These are phyloP conservation scores for Pyrgilauda ruficollis DNA, from an alignment of 2,113 vertebrate genomes.

Conservation along the genomic window DNA sequence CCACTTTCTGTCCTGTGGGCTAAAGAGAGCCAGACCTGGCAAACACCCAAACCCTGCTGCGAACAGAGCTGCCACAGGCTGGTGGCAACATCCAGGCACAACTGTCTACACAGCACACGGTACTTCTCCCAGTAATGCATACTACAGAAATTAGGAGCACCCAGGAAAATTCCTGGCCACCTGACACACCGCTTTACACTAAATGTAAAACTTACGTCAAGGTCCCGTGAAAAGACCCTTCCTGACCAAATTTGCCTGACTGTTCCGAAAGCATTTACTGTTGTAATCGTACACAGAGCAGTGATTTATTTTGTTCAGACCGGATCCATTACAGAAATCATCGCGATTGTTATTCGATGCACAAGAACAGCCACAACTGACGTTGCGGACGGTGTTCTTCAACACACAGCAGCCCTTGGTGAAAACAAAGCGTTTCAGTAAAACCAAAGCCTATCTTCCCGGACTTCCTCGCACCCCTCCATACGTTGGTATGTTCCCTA, in stretches of 20 bases:
- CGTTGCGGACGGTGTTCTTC: neutral
- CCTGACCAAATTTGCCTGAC: neutral
- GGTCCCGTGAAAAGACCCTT: neutral
- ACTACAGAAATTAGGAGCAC: neutral
- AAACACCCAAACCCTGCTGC: neutral
- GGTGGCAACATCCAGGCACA: neutral
- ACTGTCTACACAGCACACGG: neutral
- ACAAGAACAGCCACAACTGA: neutral
- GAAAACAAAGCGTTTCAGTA: neutral
- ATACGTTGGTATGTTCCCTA: neutral
- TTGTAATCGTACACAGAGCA: accelerated
- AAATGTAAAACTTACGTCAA: neutral
- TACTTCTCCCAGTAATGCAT: neutral
- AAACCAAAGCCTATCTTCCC: neutral
- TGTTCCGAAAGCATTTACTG: neutral
- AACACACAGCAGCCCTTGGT: neutral
- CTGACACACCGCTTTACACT: neutral
- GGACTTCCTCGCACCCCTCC: neutral
- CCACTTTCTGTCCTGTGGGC: neutral
- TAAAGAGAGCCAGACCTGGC: neutral
- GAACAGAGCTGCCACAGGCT: neutral
- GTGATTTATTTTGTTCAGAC: neutral
- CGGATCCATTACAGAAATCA: neutral
- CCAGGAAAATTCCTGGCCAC: neutral
- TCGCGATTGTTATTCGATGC: neutral